These are phyloP conservation scores for Geophilus truncorum DNA, from an alignment of 2,888 invertebrate species.

Conservation along the genomic window DNA sequence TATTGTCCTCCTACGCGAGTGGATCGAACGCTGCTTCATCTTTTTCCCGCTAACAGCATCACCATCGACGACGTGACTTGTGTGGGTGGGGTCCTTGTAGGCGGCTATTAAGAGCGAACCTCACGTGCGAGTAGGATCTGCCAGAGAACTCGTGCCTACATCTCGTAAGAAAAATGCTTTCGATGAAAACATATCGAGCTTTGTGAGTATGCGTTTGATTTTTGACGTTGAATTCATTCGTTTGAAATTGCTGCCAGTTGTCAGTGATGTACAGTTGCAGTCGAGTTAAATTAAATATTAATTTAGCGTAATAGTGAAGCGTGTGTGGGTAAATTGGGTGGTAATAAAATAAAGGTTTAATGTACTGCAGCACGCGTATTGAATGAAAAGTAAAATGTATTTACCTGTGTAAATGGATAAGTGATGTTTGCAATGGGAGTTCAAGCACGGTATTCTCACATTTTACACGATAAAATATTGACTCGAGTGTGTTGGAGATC, in stretches of 20 bases:
- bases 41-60: background rate
- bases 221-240: too few relatives aligned
- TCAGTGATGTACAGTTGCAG: background rate
- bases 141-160: background rate
- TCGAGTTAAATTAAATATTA: background rate
- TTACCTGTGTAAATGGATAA: background rate
- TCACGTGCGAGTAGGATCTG: background rate
- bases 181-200: background rate
- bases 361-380: background rate
- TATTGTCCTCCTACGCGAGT: background rate
- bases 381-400: background rate
- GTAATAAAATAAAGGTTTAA: background rate
- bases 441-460: background rate
- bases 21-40: background rate
- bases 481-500: background rate
- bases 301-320: background rate
- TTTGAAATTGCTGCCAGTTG: background rate
- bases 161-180: background rate
- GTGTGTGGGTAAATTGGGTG: background rate
- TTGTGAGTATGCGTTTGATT: background rate
- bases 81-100: background rate
- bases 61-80: background rate
- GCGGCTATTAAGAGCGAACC: background rate
- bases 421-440: background rate
- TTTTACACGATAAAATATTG: background rate